These are phyloP conservation scores for Madoqua kirkii DNA, from an alignment of 2,113 vertebrate species.

Conservation along the genomic window DNA sequence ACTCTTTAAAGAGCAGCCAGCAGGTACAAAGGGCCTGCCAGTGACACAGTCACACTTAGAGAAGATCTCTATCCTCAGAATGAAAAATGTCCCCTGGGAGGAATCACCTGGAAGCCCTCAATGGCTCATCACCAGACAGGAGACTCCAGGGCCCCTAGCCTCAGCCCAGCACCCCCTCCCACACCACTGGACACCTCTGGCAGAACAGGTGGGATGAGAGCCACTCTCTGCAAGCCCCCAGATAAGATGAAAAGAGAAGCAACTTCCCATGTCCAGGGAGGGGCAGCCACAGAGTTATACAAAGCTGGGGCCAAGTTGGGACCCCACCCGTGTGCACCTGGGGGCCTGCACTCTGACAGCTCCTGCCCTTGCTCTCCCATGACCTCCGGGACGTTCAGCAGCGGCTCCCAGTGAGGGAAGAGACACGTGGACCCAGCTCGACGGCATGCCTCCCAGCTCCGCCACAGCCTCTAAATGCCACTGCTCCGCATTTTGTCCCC, in stretches of 20 bases:
- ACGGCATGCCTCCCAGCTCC: background rate
- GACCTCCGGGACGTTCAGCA: accelerated
- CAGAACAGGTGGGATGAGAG: accelerated
- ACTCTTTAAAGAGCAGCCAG: background rate
- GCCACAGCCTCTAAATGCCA: background rate
- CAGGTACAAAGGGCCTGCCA: accelerated
- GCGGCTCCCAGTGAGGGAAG: accelerated
- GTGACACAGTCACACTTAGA: accelerated
- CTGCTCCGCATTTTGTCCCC: slow-evolving; percentile 53
- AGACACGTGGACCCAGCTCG: accelerated
- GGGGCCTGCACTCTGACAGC: accelerated
- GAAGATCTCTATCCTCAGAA: background rate
- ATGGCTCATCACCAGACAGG: accelerated
- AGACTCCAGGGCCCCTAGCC: accelerated
- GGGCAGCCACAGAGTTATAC: background rate
- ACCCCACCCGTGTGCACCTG: accelerated
- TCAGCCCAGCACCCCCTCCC: background rate
- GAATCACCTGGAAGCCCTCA: accelerated
- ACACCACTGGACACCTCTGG: accelerated
- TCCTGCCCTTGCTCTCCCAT: accelerated
- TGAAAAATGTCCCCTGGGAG: background rate
- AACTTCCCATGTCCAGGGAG: background rate
- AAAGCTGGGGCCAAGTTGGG: accelerated
- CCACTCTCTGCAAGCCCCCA: accelerated
- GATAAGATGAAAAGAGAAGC: no score